These are phyloP conservation scores for Lates japonicus DNA, from an alignment of 2,797 vertebrate species.

Conservation along the genomic window DNA sequence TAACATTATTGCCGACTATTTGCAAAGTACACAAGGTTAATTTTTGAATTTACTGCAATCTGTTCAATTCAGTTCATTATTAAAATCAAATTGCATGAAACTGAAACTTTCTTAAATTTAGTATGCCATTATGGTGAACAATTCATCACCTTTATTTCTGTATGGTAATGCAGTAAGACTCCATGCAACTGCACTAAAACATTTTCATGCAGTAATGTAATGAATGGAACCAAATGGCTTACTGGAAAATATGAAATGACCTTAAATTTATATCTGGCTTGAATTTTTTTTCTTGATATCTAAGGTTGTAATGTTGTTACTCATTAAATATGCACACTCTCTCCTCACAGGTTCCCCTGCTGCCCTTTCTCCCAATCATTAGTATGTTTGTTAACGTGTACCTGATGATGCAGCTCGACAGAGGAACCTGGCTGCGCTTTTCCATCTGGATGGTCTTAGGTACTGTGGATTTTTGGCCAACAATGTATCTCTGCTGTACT, in stretches of 20 bases:
- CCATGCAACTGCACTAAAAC: neutral
- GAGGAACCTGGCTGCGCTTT: slow-evolving; percentile 94
- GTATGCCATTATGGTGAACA: neutral
- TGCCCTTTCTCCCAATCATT: slow-evolving; percentile 91
- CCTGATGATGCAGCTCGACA: slow-evolving; percentile 97
- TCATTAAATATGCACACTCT: neutral
- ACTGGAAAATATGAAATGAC: slow-evolving; percentile 7
- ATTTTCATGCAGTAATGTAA: neutral
- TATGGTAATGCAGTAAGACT: neutral
- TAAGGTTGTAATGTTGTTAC: neutral
- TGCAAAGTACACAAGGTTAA: too few relatives aligned
- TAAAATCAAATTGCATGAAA: neutral
- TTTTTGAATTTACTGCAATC: neutral
- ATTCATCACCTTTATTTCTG: neutral
- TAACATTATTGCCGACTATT: too few relatives aligned
- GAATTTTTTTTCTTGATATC: neutral
- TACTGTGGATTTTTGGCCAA: slow-evolving; percentile 56
- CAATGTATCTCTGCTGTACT: neutral
- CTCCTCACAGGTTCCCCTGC: slow-evolving; percentile 90
- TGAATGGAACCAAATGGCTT: neutral
- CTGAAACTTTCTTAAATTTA: neutral
- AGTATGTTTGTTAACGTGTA: slow-evolving; percentile 98
- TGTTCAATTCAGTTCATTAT: neutral
- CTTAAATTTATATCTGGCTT: neutral
- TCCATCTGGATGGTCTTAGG: slow-evolving; percentile 94